phyloP scores from a whole-genome alignment of 2,888 invertebrate genomes.

The Sarcophaga carnaria region DNA sequence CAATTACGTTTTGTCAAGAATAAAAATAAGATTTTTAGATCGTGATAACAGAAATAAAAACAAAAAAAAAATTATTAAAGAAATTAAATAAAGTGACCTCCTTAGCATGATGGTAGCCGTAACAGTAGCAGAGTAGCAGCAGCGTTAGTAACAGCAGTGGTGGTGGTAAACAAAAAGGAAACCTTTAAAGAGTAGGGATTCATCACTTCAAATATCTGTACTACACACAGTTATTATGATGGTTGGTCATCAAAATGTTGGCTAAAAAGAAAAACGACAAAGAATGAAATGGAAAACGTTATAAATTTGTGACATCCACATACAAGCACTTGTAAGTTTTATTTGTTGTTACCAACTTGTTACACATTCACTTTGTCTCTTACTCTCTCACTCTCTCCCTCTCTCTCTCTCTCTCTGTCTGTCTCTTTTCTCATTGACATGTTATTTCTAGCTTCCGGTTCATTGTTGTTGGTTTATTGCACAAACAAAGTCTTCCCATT shows the following conservation, averaged over 20 bases:
- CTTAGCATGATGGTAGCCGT: slow-evolving; percentile 50
- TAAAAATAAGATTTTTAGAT: slow-evolving; percentile 65
- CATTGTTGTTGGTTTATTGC: slow-evolving; percentile 10
- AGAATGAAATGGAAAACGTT: neutral
- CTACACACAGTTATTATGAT: slow-evolving; percentile 56
- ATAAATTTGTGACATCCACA: neutral
- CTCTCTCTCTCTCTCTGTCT: too few species aligned
- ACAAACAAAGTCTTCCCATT: neutral
- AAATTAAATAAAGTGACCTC: slow-evolving; percentile 21
- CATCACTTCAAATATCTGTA: slow-evolving; percentile 32
- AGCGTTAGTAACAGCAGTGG: neutral
- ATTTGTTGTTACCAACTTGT: slow-evolving; percentile 40
- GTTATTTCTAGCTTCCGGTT: slow-evolving; percentile 40
- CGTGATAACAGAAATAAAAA: slow-evolving; percentile 49
- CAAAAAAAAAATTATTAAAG: slow-evolving; percentile 25
- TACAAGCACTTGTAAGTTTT: neutral
- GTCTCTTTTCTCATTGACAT: slow-evolving; percentile 28
- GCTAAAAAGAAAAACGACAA: too few species aligned
- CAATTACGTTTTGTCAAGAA: slow-evolving; percentile 47
- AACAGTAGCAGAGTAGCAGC: neutral
- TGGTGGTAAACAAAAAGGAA: slow-evolving; percentile 38
- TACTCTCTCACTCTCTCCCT: too few species aligned
- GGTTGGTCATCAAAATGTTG: slow-evolving; percentile 55
- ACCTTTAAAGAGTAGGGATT: slow-evolving; percentile 51
- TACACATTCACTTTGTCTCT: slow-evolving; percentile 12